Evolutionary conservation across 2,797 vertebrate genomes (phyloP).

Genomic region (Thalassophryne amazonica): DNA sequence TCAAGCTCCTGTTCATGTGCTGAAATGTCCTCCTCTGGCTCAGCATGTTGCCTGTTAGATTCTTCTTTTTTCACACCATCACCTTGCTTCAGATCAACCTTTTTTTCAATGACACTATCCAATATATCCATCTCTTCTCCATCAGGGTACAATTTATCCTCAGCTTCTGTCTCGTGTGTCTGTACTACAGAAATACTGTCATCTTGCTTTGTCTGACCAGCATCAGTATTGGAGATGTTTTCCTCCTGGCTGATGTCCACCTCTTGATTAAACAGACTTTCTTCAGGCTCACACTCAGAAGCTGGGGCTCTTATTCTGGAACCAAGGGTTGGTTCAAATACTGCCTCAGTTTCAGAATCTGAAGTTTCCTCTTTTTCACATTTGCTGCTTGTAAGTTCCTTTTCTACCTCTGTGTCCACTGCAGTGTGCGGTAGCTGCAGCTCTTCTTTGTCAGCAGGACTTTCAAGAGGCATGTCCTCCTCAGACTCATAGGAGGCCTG

Average conservation of each 20-base stretch:
- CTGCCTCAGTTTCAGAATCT: constrained; percentile 47
- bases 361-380: constrained; percentile 34
- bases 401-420: background rate
- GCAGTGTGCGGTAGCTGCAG: background rate
- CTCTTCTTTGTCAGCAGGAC: constrained; percentile 30
- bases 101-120: constrained; percentile 68
- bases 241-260: constrained; percentile 9
- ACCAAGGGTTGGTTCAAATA: constrained; percentile 32
- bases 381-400: too few species aligned
- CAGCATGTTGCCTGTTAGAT: constrained; percentile 39
- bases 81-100: constrained; percentile 20
- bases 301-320: constrained; percentile 31
- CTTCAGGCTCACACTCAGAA: constrained; percentile 36
- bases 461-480: constrained; percentile 24
- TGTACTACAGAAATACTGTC: background rate
- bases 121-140: constrained; percentile 70
- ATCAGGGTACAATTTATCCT: constrained; percentile 63
- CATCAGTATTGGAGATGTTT: constrained; percentile 8
- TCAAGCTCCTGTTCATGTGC: constrained; percentile 24
- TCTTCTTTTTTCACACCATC: constrained; percentile 11
- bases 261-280: constrained; percentile 11
- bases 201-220: constrained; percentile 5
- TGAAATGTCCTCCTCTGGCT: constrained; percentile 66
- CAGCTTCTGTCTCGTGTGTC: constrained; percentile 9
- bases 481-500: constrained; percentile 22